These are phyloP conservation scores for Lasioglossum baleicum DNA, from an alignment of 1,140 invertebrate species.

Conservation along the genomic window DNA sequence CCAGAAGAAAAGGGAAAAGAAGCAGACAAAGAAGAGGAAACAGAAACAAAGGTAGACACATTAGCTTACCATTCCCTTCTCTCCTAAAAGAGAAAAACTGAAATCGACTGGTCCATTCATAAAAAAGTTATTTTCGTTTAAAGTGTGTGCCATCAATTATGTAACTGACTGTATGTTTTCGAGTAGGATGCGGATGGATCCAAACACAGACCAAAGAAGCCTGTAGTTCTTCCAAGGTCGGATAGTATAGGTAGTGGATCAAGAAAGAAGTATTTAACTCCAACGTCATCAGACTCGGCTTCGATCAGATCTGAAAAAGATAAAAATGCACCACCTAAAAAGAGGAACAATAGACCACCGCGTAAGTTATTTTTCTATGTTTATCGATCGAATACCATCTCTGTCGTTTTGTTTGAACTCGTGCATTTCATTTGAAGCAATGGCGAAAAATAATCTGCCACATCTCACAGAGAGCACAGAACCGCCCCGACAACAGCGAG, in stretches of 20 bases:
- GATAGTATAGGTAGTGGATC: slow-evolving; percentile 90
- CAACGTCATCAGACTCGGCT: slow-evolving; percentile 90
- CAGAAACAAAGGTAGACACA: slow-evolving; percentile 78
- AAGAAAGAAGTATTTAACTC: slow-evolving; percentile 92
- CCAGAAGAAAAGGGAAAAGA: slow-evolving; percentile 83
- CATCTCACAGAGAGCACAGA: slow-evolving; percentile 78
- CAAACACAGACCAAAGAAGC: slow-evolving; percentile 76
- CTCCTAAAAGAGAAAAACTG: too few relatives aligned
- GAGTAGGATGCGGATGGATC: slow-evolving; percentile 68
- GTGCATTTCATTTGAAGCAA: slow-evolving; percentile 56
- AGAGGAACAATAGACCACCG: slow-evolving; percentile 83
- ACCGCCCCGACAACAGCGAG: slow-evolving; percentile 73
- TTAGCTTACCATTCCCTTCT: neutral
- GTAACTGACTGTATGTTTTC: neutral
- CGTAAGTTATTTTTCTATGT: slow-evolving; percentile 74
- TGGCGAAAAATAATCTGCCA: slow-evolving; percentile 78
- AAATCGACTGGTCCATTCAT: too few relatives aligned
- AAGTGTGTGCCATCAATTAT: too few relatives aligned
- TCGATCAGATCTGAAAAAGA: slow-evolving; percentile 88
- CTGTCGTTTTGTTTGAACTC: neutral
- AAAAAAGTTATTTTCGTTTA: too few relatives aligned
- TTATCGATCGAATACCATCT: neutral
- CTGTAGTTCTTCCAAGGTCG: slow-evolving; percentile 83
- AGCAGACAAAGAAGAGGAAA: slow-evolving; percentile 79
- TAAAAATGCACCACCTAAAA: slow-evolving; percentile 82